These are phyloP conservation scores for Protomyctophum bolini DNA, from an alignment of 2,113 vertebrate species.

Conservation along the genomic window DNA sequence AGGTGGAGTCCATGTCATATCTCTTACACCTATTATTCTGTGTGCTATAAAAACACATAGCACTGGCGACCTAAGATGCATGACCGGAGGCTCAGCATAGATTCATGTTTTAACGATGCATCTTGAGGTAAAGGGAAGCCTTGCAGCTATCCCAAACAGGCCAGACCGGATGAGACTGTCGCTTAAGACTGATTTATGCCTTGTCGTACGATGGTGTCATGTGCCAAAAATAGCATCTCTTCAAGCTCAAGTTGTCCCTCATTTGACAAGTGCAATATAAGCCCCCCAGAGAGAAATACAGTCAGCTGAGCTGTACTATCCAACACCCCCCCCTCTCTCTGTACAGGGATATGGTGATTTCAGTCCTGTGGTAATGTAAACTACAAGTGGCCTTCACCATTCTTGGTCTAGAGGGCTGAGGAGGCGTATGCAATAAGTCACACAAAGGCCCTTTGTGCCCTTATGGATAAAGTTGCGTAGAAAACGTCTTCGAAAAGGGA, in stretches of 20 bases:
- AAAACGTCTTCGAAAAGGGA: background rate
- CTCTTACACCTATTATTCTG: conserved; percentile 16
- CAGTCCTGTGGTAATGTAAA: conserved; percentile 40
- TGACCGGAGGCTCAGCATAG: conserved; percentile 29
- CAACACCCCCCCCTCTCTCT: background rate
- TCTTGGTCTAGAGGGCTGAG: conserved; percentile 17
- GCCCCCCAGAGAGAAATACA: conserved; percentile 23
- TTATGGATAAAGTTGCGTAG: background rate
- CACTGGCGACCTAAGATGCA: background rate
- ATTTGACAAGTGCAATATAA: conserved; percentile 30
- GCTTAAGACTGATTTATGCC: conserved; percentile 41
- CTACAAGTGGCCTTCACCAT: conserved; percentile 3
- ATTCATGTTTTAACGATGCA: conserved; percentile 37
- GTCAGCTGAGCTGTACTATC: conserved; percentile 26
- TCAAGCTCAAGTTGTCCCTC: background rate
- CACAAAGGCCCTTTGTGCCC: background rate
- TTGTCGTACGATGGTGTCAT: conserved; percentile 1
- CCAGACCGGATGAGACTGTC: conserved; percentile 62
- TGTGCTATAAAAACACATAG: conserved; percentile 8
- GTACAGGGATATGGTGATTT: conserved; percentile 10
- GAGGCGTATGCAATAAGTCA: background rate
- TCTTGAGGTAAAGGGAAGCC: conserved; percentile 40
- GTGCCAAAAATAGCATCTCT: too few relatives aligned
- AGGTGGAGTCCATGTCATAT: background rate
- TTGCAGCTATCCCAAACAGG: conserved; percentile 35